Conservation (phyloP, 2,888 invertebrate genomes). For the Pseudococcus jackbeardsleyi region DNA sequence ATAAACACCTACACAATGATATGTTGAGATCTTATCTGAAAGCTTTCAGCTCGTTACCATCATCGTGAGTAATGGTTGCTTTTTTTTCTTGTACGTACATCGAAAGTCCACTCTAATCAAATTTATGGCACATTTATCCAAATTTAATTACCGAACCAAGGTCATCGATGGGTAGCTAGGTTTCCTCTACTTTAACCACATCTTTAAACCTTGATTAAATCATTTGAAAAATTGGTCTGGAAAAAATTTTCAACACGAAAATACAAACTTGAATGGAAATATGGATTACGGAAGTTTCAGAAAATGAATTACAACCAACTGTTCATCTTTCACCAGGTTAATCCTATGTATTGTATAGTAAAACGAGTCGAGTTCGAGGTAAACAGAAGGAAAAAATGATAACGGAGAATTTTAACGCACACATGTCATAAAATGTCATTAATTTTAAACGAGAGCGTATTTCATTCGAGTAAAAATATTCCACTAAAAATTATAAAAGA, state of each 20-base stretch:
- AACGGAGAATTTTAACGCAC: not conserved
- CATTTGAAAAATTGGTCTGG: not conserved
- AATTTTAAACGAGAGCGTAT: not conserved
- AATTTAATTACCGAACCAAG: slow-evolving; percentile 17
- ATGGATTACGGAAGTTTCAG: not conserved
- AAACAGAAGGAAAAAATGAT: not conserved
- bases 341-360: not conserved
- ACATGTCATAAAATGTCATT: not conserved
- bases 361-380: not conserved
- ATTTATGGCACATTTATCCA: slow-evolving; percentile 1
- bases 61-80: not conserved
- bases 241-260: not conserved
- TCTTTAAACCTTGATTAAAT: slow-evolving; percentile 9
- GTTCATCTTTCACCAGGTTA: slow-evolving; percentile 7
- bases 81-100: not conserved
- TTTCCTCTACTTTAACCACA: not conserved
- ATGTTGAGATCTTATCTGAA: not conserved
- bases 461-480: not conserved
- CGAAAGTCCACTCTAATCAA: not conserved
- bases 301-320: not conserved
- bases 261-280: not conserved
- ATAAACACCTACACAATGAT: too few species aligned
- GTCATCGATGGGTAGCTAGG: not conserved
- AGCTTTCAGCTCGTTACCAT: not conserved
- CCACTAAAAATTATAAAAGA: not conserved